Conservation (phyloP, 2,113 vertebrate species). For the Colaptes auratus region DNA sequence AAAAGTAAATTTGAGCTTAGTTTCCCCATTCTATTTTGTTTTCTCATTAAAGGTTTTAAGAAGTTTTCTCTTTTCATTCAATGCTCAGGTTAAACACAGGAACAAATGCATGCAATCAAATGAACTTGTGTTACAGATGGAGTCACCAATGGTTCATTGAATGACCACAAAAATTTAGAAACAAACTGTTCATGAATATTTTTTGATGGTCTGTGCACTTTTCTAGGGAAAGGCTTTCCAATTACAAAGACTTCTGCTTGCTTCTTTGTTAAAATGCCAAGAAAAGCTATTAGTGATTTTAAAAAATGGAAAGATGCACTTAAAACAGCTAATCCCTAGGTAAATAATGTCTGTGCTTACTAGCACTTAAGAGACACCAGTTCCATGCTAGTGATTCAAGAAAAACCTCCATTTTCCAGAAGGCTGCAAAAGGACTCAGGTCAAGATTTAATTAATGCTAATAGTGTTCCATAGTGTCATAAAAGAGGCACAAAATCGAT, state of each 20-base stretch:
- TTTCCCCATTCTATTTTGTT: constrained; percentile 6
- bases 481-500: background rate
- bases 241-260: background rate
- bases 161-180: background rate
- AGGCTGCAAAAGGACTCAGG: background rate
- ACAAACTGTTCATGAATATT: background rate
- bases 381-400: background rate
- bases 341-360: background rate
- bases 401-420: background rate
- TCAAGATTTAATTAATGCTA: background rate
- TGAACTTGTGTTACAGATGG: background rate
- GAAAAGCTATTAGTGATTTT: background rate
- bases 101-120: background rate
- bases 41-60: constrained; percentile 9
- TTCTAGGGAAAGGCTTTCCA: background rate
- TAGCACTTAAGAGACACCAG: background rate
- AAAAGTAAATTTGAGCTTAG: constrained; percentile 7
- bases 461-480: background rate
- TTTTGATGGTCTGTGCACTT: background rate
- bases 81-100: background rate
- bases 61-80: constrained; percentile 1
- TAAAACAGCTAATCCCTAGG: background rate
- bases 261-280: background rate
- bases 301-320: background rate
- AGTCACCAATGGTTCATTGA: background rate